Evolutionary conservation across 2,113 vertebrate genomes (phyloP), one percentile per base, ranked within the genome.

Genomic region (Puffinus mauretanicus): DNA sequence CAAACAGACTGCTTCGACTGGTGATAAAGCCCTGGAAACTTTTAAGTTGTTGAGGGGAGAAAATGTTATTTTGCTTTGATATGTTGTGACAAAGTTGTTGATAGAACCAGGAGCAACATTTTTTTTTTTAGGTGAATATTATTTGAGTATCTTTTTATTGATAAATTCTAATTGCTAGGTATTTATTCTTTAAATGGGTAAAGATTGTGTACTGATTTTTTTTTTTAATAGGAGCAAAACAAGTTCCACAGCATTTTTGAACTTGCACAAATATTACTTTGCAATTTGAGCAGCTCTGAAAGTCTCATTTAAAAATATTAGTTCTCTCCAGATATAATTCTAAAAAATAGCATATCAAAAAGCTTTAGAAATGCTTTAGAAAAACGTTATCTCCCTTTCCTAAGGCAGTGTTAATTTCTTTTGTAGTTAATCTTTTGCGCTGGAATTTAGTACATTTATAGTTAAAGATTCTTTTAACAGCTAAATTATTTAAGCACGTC

Each of bases 391-490:
- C 98, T 98, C 90, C 85, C 79, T 98, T 98, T 98, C 98, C 97
- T 96, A 91, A 93, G 98, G 98, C 98, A 97, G 94, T 97, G 97
- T 98, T 98, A 98, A 98, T 98, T 98, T 98, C 97, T 98, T 98
- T 98, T 98, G 98, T 98, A 98, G 98, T 98, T 98, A 98, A 98
- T 98, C 98, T 98, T 97, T 97, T 98, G 97, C 11, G 9, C 96
- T 97, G 93, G 97, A 98, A 97, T 98, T 98, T 98, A 97, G 97
- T 98, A 90, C 98, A 98, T 98, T 98, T 98, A 98, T 98, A 97
- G 98, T 98, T 98, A 98, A 98, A 98, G 97, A 98, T 98, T 98
- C 97, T 97, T 98, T 98, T 98, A 98, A 98, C 96, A 97, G 97
- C 98, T 97, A 97, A 97, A 97, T 98, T 98, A 98, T 98, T 98